phyloP scores from a whole-genome alignment of 2,113 vertebrate genomes.

The Heterocephalus glaber region DNA sequence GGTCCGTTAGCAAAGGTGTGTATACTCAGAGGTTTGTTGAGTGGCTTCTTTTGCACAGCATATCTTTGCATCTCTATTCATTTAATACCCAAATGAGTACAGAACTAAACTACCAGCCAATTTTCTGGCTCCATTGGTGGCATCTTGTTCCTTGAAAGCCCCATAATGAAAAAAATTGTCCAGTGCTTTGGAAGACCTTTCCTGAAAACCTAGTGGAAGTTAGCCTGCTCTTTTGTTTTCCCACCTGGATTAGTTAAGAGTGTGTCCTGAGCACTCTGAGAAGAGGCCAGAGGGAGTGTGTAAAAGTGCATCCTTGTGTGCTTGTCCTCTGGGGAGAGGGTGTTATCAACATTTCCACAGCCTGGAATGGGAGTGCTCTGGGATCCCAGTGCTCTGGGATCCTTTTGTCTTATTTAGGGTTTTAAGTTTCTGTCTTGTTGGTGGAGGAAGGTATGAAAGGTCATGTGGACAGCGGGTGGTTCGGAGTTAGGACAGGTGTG shows the following conservation, averaged over 20 bases:
- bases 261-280: background rate
- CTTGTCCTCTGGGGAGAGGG: background rate
- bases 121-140: background rate
- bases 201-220: slow-evolving; percentile 6
- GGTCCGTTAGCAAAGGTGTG: background rate
- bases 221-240: background rate
- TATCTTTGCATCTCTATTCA: background rate
- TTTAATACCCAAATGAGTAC: background rate
- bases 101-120: background rate
- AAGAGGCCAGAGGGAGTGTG: background rate
- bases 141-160: slow-evolving; percentile 34
- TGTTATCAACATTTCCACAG: background rate
- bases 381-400: background rate
- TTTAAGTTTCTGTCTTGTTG: background rate
- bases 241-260: background rate
- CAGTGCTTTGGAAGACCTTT: slow-evolving; percentile 13
- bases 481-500: background rate
- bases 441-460: background rate
- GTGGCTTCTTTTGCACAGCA: background rate
- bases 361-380: background rate
- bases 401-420: background rate
- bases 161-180: background rate
- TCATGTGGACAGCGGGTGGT: background rate
- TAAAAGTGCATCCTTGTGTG: background rate
- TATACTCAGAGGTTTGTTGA: background rate